These are phyloP conservation scores for Pelvicachromis taeniatus DNA, from an alignment of 2,113 vertebrate species.

Conservation along the genomic window DNA sequence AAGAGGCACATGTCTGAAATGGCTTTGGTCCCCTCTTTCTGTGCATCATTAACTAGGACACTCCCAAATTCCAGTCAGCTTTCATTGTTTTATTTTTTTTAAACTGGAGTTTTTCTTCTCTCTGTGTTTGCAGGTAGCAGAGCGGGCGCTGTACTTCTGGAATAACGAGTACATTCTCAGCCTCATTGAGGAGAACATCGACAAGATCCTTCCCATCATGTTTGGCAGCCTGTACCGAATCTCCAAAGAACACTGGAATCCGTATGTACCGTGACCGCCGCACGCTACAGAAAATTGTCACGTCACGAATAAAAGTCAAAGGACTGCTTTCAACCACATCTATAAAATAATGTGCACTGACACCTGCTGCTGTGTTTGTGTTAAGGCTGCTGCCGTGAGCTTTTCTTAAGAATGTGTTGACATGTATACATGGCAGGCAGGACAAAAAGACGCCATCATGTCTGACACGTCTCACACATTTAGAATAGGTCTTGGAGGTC, in stretches of 20 bases:
- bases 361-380: background rate
- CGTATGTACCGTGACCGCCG: conserved; percentile 73
- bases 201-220: conserved; percentile 95
- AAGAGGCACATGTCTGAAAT: background rate
- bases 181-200: conserved; percentile 97
- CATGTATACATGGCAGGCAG: background rate
- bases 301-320: background rate
- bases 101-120: background rate
- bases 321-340: background rate
- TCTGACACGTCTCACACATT: background rate
- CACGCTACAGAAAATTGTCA: background rate
- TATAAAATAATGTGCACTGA: background rate
- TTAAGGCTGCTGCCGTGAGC: background rate
- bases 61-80: background rate
- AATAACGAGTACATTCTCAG: conserved; percentile 99
- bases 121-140: conserved; percentile 82
- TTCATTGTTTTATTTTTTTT: background rate
- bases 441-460: background rate
- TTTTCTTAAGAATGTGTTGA: background rate
- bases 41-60: background rate
- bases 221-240: conserved; percentile 96
- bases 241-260: conserved; percentile 99
- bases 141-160: conserved; percentile 96
- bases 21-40: background rate
- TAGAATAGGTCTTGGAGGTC: background rate